Conservation (phyloP, 1,140 invertebrate species). For the Drosophila ohnishii region DNA sequence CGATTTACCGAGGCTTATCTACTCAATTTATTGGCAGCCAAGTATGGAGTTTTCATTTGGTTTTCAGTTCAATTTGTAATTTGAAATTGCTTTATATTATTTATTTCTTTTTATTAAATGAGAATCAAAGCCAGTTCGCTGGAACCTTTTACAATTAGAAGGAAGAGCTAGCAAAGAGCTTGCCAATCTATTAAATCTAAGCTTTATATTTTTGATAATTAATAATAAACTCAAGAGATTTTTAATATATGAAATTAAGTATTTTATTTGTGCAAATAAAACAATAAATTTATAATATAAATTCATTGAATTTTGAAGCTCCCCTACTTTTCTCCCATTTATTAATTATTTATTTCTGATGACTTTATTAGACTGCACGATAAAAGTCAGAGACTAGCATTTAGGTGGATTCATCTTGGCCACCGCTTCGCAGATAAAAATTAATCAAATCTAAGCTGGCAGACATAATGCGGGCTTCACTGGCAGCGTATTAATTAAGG, state of each 20-base stretch:
- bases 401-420: neutral
- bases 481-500: constrained; percentile 71
- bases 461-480: constrained; percentile 27
- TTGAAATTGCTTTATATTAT: neutral
- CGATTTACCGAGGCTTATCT: constrained; percentile 1
- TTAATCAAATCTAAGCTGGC: constrained; percentile 52
- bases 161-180: neutral
- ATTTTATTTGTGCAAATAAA: neutral
- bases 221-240: too few relatives aligned
- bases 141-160: neutral
- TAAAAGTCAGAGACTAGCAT: neutral
- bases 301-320: too few relatives aligned
- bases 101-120: neutral
- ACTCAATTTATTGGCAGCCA: neutral
- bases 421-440: constrained; percentile 30
- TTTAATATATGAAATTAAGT: too few relatives aligned
- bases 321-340: too few relatives aligned
- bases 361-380: neutral
- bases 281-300: neutral
- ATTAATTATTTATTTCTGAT: neutral
- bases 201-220: neutral
- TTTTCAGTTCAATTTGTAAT: neutral
- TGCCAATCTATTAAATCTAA: neutral
- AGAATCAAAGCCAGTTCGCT: neutral
- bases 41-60: neutral